These are phyloP conservation scores for Rhimphoctona megacephalus DNA, from an alignment of 2,888 invertebrate species.

Conservation along the genomic window DNA sequence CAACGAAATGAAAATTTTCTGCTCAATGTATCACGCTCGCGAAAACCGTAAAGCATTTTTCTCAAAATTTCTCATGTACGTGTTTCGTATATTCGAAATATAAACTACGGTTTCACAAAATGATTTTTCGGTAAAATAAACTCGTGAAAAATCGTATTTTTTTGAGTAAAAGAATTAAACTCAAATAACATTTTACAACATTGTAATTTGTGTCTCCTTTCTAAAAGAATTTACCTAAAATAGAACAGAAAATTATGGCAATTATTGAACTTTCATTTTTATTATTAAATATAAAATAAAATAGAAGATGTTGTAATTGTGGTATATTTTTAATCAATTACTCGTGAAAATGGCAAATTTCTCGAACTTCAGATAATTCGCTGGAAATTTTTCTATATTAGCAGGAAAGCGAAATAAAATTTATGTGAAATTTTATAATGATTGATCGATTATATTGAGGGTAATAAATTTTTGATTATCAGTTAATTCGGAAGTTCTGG, in stretches of 20 bases:
- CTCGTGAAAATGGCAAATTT: no score
- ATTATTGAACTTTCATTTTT: not conserved
- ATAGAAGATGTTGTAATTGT: no score
- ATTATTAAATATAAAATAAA: no score
- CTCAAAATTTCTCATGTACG: constrained; percentile 8
- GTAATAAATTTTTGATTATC: not conserved
- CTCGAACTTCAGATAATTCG: no score
- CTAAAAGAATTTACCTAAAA: not conserved
- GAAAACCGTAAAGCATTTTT: constrained; percentile 5
- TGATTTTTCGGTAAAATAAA: not conserved
- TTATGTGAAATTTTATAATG: not conserved
- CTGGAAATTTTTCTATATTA: no score
- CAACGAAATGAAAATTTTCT: constrained; percentile 37
- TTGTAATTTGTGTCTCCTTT: not conserved
- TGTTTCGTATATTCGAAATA: not conserved
- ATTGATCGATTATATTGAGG: not conserved
- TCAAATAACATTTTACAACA: not conserved
- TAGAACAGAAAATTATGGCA: not conserved
- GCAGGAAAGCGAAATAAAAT: no score
- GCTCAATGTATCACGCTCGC: constrained; percentile 33
- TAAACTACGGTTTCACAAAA: not conserved
- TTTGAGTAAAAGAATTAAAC: not conserved
- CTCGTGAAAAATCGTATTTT: not conserved
- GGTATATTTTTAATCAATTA: no score
- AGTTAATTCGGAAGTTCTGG: not conserved